Base-by-base conservation (phyloP, 35 echinoderm and acorn worm species). In the Apostichopus japonicus region DNA sequence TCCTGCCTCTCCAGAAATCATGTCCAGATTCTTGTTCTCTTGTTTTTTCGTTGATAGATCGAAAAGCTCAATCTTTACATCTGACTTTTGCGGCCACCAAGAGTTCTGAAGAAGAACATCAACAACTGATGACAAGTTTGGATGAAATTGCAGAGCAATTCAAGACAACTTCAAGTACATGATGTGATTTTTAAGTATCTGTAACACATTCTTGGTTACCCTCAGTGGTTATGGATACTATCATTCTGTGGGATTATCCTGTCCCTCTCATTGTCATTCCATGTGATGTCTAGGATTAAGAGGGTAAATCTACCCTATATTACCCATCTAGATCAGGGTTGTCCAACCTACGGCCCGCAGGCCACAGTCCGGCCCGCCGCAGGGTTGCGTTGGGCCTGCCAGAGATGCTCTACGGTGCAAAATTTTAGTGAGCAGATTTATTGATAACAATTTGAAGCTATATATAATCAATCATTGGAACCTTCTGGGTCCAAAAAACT, bases 111-210 rank as follows among this genome's bases (percentile, higher is more conserved):
- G 80, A 65, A 65, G 91, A 95, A 24, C 87, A 95, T 15, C 86
- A 91, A 56, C 86, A 97, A 87, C 73, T 97, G 1, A 97, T 95
- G 96, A 93, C 24, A 6, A 91, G 84, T 13, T 44, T 97, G 24
- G 96, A 92, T 25, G 89, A 94, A 76, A 92, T 96, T 72, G 57
- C 95, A 52, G 79, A 87, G 5, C 79, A 91, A 87, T 96, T 96
- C 76, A 94, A 23, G 55, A 72, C n/a, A 55, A 44, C 33, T 44
- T 44, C 33, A 44, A 44, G 33, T 44, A 16, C 24, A 67, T 67
- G 63, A 67, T 67, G 19, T 11, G 63, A 67, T 19, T 67, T 19
- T 67, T 19, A 67, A 15, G 19, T 67, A 4, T 67, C 3, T 19
- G 19, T 67, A 15, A 67, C 8, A 10, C 11, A 19, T 15, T 15